These are phyloP conservation scores for Neomicropteryx cornuta DNA, from an alignment of 1,140 invertebrate genomes.

Conservation along the genomic window DNA sequence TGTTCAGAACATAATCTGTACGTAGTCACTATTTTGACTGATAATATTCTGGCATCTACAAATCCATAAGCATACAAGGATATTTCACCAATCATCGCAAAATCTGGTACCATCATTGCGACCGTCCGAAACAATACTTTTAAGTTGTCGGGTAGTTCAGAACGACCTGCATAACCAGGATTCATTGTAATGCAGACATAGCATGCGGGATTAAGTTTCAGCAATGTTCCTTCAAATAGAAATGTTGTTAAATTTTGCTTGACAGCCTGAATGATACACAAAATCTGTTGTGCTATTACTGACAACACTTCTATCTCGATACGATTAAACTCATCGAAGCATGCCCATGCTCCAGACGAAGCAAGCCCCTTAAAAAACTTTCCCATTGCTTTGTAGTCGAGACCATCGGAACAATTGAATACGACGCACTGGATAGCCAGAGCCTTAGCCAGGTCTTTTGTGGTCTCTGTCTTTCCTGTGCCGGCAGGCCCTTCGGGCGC, in stretches of 20 bases:
- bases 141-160: constrained; percentile 62
- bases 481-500: constrained; percentile 75
- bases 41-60: constrained; percentile 64
- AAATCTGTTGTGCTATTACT: constrained; percentile 69
- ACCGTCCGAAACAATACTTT: constrained; percentile 72
- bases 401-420: constrained; percentile 71
- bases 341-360: constrained; percentile 74
- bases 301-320: constrained; percentile 77
- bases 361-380: constrained; percentile 69
- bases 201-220: constrained; percentile 68
- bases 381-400: constrained; percentile 79
- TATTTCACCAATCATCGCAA: constrained; percentile 75
- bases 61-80: constrained; percentile 81
- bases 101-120: constrained; percentile 82
- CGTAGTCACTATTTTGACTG: constrained; percentile 75
- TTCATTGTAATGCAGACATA: constrained; percentile 79
- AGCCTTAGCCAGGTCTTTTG: constrained; percentile 73
- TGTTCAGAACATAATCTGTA: constrained; percentile 80
- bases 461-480: constrained; percentile 84
- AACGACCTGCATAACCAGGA: constrained; percentile 72
- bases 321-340: constrained; percentile 78
- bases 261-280: constrained; percentile 59
- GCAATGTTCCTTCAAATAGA: constrained; percentile 72
- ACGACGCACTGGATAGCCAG: constrained; percentile 73
- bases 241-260: constrained; percentile 50